Evolutionary conservation across 1,140 invertebrate species (phyloP), one percentile per base, ranked within the genome.

Genomic region (Drosophila repleta): DNA sequence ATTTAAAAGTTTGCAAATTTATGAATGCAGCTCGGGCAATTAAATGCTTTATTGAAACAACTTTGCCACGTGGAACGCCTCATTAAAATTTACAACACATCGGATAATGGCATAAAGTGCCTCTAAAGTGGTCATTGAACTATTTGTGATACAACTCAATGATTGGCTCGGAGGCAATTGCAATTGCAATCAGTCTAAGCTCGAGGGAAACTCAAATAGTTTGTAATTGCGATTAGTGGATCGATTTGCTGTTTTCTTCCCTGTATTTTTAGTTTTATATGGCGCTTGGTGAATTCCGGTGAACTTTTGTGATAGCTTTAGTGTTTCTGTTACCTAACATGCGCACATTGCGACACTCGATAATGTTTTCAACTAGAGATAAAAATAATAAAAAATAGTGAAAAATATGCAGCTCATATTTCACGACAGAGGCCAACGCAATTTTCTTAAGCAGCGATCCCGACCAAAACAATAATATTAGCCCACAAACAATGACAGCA

Each of bases 331-430:
- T 78, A 78, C 74, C 56, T 78, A 74, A 81, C 78, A 10, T 37
- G 26, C 43, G 39, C 18, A 68, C 18, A 56, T 57, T 68, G 77
- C 57, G 35, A 20, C 56, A 39, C 66, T 76, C 71, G 41, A 74
- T 62, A 72, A 69, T 83, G 56, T 85, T 77, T 74, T 80, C 41
- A 65, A 65, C 62, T 53, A 58, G 32, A 39, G 74, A 56, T 85
- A 85, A 73, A 73, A 73, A 73, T 69, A 79, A 72, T 39, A 69
- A 43, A 43, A 7, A 69, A 43, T 7, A 43, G 1, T 46, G 53
- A 65, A 57, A 57, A 53, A 57, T 69, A 61, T 85, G 66, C 46
- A 87, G 77, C 77, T 87, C 69, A 87, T 75, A 85, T 87, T 78
- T 78, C 82, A 43, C 21, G 35, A 20, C n/a, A 63, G 64, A 49